These are phyloP conservation scores for Mungos mungo DNA, from an alignment of 2,113 vertebrate genomes.

Conservation along the genomic window DNA sequence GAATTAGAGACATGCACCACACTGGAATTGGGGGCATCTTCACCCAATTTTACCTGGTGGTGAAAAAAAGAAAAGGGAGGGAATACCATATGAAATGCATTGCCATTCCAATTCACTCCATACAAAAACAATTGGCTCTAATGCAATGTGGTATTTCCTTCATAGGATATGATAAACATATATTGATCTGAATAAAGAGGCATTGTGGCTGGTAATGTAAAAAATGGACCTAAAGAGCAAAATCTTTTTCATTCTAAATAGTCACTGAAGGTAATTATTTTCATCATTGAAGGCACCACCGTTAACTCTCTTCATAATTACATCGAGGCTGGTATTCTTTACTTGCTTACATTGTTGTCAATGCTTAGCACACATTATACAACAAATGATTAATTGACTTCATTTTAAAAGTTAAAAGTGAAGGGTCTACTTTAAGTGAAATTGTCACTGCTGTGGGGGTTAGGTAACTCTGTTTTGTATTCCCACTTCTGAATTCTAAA, in stretches of 20 bases:
- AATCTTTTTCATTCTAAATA: neutral
- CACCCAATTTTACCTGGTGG: conserved; percentile 93
- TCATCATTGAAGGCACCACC: neutral
- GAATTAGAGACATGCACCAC: conserved; percentile 90
- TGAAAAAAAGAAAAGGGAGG: conserved; percentile 49
- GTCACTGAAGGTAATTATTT: conserved; percentile 15
- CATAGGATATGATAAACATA: neutral
- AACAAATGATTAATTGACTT: conserved; percentile 65
- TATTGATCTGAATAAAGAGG: conserved; percentile 34
- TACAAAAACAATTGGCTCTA: conserved; percentile 19
- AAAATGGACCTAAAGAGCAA: neutral
- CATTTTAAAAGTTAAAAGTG: conserved; percentile 63
- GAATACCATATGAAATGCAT: neutral
- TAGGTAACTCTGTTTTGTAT: conserved; percentile 46
- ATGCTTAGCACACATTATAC: neutral
- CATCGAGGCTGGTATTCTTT: neutral
- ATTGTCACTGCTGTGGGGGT: neutral
- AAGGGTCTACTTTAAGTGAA: conserved; percentile 49
- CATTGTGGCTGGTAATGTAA: neutral
- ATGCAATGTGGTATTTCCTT: neutral
- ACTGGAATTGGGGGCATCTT: conserved; percentile 95
- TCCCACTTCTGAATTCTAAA: conserved; percentile 43
- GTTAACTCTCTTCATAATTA: conserved; percentile 41
- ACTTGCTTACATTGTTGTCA: neutral
- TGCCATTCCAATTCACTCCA: neutral